Conservation (phyloP, 2,797 vertebrate species). For the Oreonectes daqikongensis region DNA sequence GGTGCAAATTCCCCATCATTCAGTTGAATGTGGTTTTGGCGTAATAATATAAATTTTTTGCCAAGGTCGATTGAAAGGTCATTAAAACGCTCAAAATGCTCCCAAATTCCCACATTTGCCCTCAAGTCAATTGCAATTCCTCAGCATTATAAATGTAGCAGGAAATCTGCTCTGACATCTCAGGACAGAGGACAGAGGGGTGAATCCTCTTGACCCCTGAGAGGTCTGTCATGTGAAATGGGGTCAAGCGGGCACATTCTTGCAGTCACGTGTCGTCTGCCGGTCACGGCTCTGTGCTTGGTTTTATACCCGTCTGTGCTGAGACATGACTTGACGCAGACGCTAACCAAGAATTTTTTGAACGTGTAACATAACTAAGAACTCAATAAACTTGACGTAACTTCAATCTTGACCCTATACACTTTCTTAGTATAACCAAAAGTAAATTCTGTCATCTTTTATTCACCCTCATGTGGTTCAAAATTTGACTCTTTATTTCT, state of each 20-base stretch:
- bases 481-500: too few relatives aligned
- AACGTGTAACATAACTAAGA: not conserved
- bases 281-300: not conserved
- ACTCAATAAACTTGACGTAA: not conserved
- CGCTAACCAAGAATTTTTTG: not conserved
- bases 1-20: conserved; percentile 29
- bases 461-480: too few relatives aligned
- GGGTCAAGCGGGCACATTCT: conserved; percentile 50
- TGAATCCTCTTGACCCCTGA: conserved; percentile 36
- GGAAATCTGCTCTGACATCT: conserved; percentile 8
- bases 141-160: not conserved
- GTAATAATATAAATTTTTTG: not conserved
- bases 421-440: too few relatives aligned
- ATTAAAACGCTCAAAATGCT: not conserved
- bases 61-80: not conserved
- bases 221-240: conserved; percentile 35
- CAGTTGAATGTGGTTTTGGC: not conserved
- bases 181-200: conserved; percentile 7
- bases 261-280: conserved; percentile 27
- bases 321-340: not conserved
- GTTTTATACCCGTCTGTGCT: not conserved
- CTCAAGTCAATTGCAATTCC: not conserved
- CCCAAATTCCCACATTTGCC: not conserved
- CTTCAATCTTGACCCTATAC: not conserved
- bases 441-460: too few relatives aligned